Percentiles rank a stretch among this genome's conserved stretches.
phyloP scores from a whole-genome alignment of 2,113 vertebrate species.

The Toxostoma redivivum region DNA sequence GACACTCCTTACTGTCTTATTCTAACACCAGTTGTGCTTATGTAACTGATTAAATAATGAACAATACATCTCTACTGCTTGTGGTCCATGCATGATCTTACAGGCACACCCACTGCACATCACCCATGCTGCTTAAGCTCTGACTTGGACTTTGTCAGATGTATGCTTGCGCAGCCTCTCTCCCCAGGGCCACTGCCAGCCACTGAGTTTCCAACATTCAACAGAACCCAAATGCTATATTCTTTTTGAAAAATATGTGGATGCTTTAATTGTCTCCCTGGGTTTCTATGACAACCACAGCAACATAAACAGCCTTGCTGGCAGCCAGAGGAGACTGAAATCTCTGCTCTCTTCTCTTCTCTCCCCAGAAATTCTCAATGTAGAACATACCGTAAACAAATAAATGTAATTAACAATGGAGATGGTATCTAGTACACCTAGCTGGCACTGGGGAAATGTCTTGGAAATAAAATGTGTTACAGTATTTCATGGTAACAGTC shows the following conservation, averaged over 20 bases:
- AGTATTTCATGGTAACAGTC: neutral
- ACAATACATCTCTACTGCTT: neutral
- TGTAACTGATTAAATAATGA: neutral
- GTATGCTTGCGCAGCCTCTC: neutral
- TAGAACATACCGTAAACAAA: neutral
- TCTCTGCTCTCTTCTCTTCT: neutral
- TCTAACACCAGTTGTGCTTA: neutral
- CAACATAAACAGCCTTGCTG: constrained; percentile 49
- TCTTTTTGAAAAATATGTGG: constrained; percentile 34
- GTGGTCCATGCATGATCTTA: neutral
- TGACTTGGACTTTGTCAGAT: neutral
- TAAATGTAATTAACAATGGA: neutral
- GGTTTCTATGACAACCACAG: constrained; percentile 54
- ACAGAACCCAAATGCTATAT: neutral
- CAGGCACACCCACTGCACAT: rapidly evolving
- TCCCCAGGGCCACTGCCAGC: neutral
- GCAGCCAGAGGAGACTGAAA: constrained; percentile 33
- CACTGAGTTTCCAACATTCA: neutral
- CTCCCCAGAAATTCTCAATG: neutral
- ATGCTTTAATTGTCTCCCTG: constrained; percentile 20
- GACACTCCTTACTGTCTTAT: neutral
- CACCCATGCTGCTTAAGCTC: neutral
- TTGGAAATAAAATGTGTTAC: neutral
- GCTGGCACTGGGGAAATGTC: neutral
- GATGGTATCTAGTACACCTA: neutral